Conservation (phyloP, 1,140 invertebrate species). For the Eriosoma lanigerum region DNA sequence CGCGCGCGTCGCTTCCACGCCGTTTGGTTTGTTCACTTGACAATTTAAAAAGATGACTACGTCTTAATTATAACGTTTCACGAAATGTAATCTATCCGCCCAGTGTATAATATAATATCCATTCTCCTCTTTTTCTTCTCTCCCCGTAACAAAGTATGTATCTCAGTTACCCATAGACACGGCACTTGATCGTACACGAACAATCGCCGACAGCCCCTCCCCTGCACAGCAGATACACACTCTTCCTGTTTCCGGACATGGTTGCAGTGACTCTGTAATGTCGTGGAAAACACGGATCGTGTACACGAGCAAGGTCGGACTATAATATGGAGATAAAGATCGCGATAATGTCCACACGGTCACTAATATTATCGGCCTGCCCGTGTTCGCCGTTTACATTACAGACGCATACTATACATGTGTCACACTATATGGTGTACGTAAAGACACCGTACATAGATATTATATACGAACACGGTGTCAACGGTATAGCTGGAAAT, state of each 20-base stretch:
- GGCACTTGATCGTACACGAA: neutral
- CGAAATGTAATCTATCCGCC: conserved; percentile 28
- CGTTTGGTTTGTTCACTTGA: conserved; percentile 37
- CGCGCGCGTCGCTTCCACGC: neutral
- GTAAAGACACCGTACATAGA: neutral
- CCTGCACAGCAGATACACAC: neutral
- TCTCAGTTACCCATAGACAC: neutral
- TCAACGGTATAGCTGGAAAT: conserved; percentile 31
- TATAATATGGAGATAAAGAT: conserved; percentile 17
- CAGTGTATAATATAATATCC: neutral
- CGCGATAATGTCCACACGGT: neutral
- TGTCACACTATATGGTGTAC: neutral
- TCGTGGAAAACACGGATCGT: conserved; percentile 27
- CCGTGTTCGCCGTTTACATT: neutral
- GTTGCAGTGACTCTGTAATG: neutral
- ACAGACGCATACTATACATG: neutral
- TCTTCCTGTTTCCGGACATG: conserved; percentile 31
- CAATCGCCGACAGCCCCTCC: neutral
- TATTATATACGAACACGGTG: neutral
- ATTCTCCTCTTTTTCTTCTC: neutral
- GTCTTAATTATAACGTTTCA: conserved; percentile 48
- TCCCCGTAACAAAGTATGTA: neutral
- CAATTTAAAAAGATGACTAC: conserved; percentile 52
- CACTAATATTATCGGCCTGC: conserved; percentile 3
- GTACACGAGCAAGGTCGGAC: conserved; percentile 1